Conservation (phyloP, 92 coral and sea anemone genomes). For the Phenganax stokvisi region DNA sequence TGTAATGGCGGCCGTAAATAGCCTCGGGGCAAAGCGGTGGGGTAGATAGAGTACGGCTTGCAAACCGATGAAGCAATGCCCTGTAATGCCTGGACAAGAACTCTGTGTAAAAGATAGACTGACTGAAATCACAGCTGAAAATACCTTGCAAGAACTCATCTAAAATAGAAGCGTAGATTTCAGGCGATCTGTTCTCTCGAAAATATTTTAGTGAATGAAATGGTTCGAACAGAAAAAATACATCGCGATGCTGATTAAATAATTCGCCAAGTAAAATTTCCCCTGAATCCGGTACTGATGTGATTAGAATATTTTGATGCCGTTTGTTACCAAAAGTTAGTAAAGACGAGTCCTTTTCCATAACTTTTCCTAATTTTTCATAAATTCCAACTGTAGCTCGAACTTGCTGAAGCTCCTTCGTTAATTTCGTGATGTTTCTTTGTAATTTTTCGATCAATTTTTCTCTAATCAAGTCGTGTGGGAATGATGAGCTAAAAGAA, state of each 20-base stretch:
- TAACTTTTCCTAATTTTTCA: constrained; percentile 59
- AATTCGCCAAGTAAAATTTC: constrained; percentile 84
- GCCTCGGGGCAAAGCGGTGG: constrained; percentile 88
- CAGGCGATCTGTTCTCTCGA: constrained; percentile 78
- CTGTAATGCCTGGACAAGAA: constrained; percentile 81
- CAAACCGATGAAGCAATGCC: constrained; percentile 68
- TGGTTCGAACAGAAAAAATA: constrained; percentile 78
- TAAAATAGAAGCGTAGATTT: constrained; percentile 76
- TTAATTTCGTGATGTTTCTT: background rate
- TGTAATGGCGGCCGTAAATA: constrained; percentile 43
- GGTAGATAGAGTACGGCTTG: constrained; percentile 73
- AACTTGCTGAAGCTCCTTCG: constrained; percentile 14
- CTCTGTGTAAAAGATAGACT: constrained; percentile 64
- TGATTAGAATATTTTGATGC: constrained; percentile 68
- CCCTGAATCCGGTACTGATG: constrained; percentile 69
- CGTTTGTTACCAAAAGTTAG: constrained; percentile 75
- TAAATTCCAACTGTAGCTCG: constrained; percentile 38
- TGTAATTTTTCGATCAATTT: background rate
- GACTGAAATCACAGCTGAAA: constrained; percentile 72
- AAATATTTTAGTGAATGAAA: constrained; percentile 66
- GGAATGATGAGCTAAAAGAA: background rate
- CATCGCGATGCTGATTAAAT: constrained; percentile 72
- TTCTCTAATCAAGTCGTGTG: background rate
- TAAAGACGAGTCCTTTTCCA: constrained; percentile 71
- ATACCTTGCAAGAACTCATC: constrained; percentile 69